phyloP scores from a whole-genome alignment of 2,888 invertebrate species.

The Neria commutata region DNA sequence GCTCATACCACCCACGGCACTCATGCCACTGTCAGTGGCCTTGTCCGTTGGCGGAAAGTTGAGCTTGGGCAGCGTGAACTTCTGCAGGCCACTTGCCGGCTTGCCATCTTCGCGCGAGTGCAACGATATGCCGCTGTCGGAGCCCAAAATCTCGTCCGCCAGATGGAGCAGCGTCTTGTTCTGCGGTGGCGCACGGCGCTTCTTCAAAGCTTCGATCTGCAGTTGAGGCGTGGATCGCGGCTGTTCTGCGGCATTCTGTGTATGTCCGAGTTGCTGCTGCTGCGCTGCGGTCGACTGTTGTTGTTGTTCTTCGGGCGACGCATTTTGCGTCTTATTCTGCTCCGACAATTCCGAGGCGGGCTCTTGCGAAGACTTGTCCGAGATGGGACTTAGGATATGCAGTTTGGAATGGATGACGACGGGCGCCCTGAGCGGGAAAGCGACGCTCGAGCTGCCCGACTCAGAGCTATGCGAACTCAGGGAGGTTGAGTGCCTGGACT shows the following conservation, averaged over 20 bases:
- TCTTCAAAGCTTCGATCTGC: constrained; percentile 43
- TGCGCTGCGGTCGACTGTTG: too few species aligned
- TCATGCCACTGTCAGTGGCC: constrained; percentile 49
- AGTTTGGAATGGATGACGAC: constrained; percentile 76
- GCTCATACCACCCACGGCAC: constrained; percentile 32
- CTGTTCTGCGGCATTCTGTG: constrained; percentile 23
- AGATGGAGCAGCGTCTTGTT: constrained; percentile 71
- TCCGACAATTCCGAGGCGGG: constrained; percentile 83
- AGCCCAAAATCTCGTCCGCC: constrained; percentile 78
- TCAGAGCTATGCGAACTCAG: constrained; percentile 87
- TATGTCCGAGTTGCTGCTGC: constrained; percentile 56
- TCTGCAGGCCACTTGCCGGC: constrained; percentile 65
- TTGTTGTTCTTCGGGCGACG: constrained; percentile 68
- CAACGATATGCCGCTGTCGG: constrained; percentile 87
- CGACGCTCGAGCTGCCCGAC: constrained; percentile 67
- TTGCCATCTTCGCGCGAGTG: constrained; percentile 83
- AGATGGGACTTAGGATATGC: constrained; percentile 87
- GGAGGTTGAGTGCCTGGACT: constrained; percentile 82
- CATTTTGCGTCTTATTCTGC: constrained; percentile 72
- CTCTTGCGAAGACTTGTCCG: constrained; percentile 88
- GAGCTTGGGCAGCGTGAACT: constrained; percentile 63
- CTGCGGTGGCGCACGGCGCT: constrained; percentile 70
- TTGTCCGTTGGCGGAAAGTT: constrained; percentile 65
- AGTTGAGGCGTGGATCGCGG: constrained; percentile 22
- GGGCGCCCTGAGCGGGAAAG: constrained; percentile 71